A percentile compares a stretch with the other conserved stretches of the same genome.
Conservation (phyloP, 2,113 vertebrate genomes). For the Podiceps cristatus region DNA sequence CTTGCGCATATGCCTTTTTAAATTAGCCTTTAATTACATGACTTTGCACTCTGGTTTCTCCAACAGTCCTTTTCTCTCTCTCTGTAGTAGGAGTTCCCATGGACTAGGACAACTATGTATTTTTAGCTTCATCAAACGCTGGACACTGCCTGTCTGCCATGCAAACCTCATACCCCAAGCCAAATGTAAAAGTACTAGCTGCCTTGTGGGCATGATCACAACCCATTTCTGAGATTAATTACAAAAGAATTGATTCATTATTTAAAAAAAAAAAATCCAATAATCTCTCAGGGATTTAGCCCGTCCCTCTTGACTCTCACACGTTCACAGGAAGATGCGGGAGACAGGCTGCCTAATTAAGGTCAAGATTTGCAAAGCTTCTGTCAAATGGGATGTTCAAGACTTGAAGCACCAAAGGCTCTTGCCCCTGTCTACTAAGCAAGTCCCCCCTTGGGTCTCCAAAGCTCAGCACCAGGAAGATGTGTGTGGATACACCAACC, state of each 20-base stretch:
- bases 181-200: background rate
- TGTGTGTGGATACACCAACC: accelerated
- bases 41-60: background rate
- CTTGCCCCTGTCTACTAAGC: background rate
- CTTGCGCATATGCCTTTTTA: background rate
- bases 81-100: background rate
- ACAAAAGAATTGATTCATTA: background rate
- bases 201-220: background rate
- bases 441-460: background rate
- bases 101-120: background rate
- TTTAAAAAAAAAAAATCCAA: background rate
- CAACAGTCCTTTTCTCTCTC: background rate
- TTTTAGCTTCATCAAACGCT: background rate
- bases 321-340: background rate
- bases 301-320: background rate
- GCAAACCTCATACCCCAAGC: background rate
- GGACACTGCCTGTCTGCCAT: background rate
- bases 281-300: background rate
- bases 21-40: background rate
- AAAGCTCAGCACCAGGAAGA: background rate
- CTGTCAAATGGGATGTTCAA: background rate
- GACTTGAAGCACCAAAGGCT: background rate
- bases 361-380: background rate
- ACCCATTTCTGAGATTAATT: background rate
- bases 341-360: background rate